Conservation (phyloP, 2,113 vertebrate genomes). For the Xenus cinereus region DNA sequence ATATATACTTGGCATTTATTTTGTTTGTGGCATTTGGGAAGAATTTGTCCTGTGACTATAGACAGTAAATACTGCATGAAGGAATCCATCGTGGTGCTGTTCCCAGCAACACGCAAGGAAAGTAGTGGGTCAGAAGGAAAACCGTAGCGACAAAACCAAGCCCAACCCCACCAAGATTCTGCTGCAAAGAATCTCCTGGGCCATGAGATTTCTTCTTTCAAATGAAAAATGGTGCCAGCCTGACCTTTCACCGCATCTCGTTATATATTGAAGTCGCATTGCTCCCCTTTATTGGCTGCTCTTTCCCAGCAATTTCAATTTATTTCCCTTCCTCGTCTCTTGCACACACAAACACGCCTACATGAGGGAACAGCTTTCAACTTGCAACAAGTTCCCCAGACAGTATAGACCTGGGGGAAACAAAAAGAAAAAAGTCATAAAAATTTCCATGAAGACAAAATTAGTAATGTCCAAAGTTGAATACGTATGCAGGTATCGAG, state of each 20-base stretch:
- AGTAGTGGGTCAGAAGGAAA: background rate
- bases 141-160: accelerated
- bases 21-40: background rate
- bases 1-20: background rate
- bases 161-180: accelerated
- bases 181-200: background rate
- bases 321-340: background rate
- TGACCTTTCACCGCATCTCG: background rate
- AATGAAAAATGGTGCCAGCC: background rate
- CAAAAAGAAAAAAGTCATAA: background rate
- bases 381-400: background rate
- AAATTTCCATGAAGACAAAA: background rate
- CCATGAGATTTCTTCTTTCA: background rate
- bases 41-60: background rate
- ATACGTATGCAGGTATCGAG: background rate
- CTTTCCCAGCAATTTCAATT: background rate
- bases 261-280: background rate
- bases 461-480: background rate
- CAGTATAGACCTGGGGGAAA: background rate
- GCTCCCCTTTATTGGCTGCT: background rate
- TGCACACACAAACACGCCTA: background rate
- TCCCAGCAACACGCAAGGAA: accelerated
- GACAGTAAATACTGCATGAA: background rate
- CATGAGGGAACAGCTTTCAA: background rate
- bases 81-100: background rate